A percentile compares a stretch with the other conserved stretches of the same genome.
Evolutionary conservation across 2,113 vertebrate genomes (phyloP).

Genomic region (Tenebrosternarchus preto): DNA sequence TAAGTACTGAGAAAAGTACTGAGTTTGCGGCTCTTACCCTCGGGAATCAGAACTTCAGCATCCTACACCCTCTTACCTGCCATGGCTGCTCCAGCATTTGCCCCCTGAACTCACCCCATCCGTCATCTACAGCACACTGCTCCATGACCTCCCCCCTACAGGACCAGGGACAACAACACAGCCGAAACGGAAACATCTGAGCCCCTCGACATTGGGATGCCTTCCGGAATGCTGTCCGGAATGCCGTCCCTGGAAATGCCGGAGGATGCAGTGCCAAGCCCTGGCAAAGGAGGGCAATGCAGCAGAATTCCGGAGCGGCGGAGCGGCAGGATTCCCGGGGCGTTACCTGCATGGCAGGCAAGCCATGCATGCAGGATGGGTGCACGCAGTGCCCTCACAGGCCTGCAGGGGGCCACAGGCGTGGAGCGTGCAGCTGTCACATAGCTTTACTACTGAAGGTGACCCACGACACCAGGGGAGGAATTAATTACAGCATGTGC

Average conservation of each 20-base stretch:
- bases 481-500: background rate
- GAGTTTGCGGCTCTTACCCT: background rate
- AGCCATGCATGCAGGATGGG: conserved; percentile 39
- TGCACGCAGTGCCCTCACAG: background rate
- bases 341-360: conserved; percentile 72
- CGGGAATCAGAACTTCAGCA: background rate
- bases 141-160: background rate
- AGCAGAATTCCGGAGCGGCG: too few species aligned
- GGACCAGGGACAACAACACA: conserved; percentile 44
- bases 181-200: conserved; percentile 7
- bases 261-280: conserved; percentile 48
- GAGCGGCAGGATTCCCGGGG: too few species aligned
- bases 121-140: background rate
- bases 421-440: background rate
- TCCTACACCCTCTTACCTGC: background rate
- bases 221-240: too few species aligned
- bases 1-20: background rate
- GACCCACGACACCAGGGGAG: background rate
- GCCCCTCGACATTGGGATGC: too few species aligned
- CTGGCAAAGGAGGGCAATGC: conserved; percentile 54
- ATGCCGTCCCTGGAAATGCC: too few species aligned
- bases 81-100: conserved; percentile 1
- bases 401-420: background rate
- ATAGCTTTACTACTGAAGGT: background rate
- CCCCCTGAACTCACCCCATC: background rate